A percentile compares a stretch with the other conserved stretches of the same genome.
Conservation (phyloP, 2,113 vertebrate species). For the Pleuronectes platessa region DNA sequence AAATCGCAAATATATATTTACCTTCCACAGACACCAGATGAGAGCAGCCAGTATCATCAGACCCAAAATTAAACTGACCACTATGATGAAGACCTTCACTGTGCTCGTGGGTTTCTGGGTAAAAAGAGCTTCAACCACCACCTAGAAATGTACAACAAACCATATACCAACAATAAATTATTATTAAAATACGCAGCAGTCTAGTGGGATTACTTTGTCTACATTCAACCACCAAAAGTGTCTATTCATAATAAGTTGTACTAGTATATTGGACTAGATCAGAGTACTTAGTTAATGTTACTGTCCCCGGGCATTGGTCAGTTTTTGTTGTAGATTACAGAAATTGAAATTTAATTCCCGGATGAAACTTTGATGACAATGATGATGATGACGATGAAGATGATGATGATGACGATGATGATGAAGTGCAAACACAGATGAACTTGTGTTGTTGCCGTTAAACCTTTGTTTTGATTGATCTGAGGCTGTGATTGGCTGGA, state of each 20-base stretch:
- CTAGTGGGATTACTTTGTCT: background rate
- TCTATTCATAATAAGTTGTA: background rate
- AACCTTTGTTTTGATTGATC: background rate
- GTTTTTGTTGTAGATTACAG: too few relatives aligned
- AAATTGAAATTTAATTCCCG: too few relatives aligned
- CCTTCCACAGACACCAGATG: conserved; percentile 91
- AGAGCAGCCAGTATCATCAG: conserved; percentile 85
- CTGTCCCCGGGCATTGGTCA: too few relatives aligned
- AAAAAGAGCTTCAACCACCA: conserved; percentile 88
- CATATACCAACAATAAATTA: background rate
- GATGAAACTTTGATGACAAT: too few relatives aligned
- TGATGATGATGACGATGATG: too few relatives aligned
- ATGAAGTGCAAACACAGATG: too few relatives aligned
- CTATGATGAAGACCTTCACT: conserved; percentile 84
- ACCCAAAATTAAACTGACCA: conserved; percentile 85
- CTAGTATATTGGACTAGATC: too few relatives aligned
- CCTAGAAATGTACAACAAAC: conserved; percentile 73
- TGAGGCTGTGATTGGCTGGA: background rate
- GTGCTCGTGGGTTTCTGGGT: conserved; percentile 84
- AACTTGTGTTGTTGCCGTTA: background rate
- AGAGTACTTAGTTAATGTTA: too few relatives aligned
- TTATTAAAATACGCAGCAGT: background rate
- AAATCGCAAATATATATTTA: conserved; percentile 57
- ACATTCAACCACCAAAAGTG: background rate
- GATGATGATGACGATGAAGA: too few relatives aligned